Evolutionary conservation across 2,113 vertebrate genomes (phyloP).

Genomic region (Myotis davidii): DNA sequence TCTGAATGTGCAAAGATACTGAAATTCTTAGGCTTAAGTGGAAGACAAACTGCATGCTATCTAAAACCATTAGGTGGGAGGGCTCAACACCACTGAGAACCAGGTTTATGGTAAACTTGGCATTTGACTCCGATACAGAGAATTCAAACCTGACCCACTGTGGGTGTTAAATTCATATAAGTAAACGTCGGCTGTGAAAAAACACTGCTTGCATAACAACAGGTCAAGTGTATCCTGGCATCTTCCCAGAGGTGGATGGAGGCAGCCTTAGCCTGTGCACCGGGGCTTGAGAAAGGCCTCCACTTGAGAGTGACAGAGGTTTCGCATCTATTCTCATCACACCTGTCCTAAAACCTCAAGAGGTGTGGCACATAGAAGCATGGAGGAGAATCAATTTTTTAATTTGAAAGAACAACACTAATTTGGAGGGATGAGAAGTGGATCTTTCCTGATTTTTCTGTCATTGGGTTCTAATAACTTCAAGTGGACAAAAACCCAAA

Average conservation of each 20-base stretch:
- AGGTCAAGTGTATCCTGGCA: neutral
- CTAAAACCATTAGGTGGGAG: neutral
- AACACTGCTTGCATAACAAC: neutral
- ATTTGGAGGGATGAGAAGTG: slow-evolving; percentile 13
- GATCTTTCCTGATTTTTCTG: neutral
- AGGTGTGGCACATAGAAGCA: neutral
- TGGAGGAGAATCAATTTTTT: neutral
- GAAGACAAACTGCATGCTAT: neutral
- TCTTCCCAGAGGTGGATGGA: neutral
- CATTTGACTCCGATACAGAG: neutral
- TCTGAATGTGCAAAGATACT: neutral
- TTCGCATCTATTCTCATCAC: neutral
- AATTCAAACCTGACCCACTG: neutral
- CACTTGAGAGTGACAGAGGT: no score
- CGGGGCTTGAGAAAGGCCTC: neutral
- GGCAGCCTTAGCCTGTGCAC: neutral
- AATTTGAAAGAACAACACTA: neutral
- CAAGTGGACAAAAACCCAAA: neutral
- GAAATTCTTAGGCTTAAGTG: neutral
- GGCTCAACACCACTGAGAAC: neutral
- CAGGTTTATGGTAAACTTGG: neutral
- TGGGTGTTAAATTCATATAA: neutral
- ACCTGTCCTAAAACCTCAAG: neutral
- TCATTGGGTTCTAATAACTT: neutral
- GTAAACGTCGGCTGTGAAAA: neutral